Conservation (phyloP, 1,140 invertebrate species). For the Calycopis cecrops region DNA sequence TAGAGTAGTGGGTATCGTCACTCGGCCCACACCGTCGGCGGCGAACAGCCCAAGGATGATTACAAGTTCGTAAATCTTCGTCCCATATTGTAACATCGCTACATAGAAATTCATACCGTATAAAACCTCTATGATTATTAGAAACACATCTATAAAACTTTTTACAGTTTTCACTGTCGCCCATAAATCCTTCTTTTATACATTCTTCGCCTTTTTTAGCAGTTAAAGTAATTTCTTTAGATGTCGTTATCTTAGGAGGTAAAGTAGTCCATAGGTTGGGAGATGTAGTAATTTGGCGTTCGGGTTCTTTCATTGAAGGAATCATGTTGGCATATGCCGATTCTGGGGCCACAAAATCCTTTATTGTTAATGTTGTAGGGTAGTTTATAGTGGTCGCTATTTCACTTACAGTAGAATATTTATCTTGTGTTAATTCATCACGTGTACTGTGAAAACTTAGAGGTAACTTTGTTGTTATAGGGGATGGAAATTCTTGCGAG, state of each 20-base stretch:
- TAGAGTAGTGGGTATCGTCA: constrained; percentile 10
- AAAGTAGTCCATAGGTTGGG: neutral
- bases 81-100: constrained; percentile 85
- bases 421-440: constrained; percentile 10
- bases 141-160: constrained; percentile 87
- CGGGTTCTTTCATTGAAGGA: neutral
- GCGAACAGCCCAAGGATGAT: constrained; percentile 78
- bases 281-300: neutral
- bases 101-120: constrained; percentile 81
- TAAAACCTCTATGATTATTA: constrained; percentile 76
- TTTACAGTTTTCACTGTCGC: constrained; percentile 81
- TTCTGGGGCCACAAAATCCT: neutral
- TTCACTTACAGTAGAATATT: neutral
- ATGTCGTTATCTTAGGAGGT: neutral
- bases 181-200: constrained; percentile 79
- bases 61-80: constrained; percentile 78
- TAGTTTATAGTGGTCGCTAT: neutral
- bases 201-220: constrained; percentile 34
- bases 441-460: constrained; percentile 5
- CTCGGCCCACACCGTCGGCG: constrained; percentile 41
- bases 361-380: neutral
- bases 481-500: constrained; percentile 44
- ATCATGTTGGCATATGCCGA: neutral
- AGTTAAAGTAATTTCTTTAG: constrained; percentile 9
- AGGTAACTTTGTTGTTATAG: constrained; percentile 34